Evolutionary conservation across 1,140 invertebrate species (phyloP), one percentile per base, ranked within the genome.

Genomic region (Spodoptera frugiperda): DNA sequence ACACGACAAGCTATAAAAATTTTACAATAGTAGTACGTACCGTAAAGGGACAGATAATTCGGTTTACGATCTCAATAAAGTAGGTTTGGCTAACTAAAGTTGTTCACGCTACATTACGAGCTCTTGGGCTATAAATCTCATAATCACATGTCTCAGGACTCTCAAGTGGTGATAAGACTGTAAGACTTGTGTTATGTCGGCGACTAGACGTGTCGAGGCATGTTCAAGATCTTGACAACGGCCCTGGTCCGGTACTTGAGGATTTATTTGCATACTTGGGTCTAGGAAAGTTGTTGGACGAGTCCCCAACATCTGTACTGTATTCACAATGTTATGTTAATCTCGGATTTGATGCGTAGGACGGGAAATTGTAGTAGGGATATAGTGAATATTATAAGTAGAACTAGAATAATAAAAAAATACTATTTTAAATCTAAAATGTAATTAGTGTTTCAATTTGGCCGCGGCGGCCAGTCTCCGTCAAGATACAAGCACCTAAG

Each of bases 91-190:
- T 59, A n/a, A 59, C 53, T 46, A 11, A 48, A 73, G 46, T 8
- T 61, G 44, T 73, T 73, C 55, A 61, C 44, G 54, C 39, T 17
- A 61, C 48, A 59, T 61, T 73, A 73, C 55, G 39, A 46, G 17
- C 39, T 25, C 44, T 61, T 15, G 39, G 44, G 44, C 39, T 49
- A 73, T 59, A 73, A 73, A 73, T 73, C 71, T 73, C 19, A 73
- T 73, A 61, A 59, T 61, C 55, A 61, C 71, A 73, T 61, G 55
- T 73, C 55, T 73, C n/a, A n/a, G n/a, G n/a, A n/a, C n/a, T n/a
- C n/a, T n/a, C 49, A 73, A 61, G 71, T 61, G 21, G 71, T 73
- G 71, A 73, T 55, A 73, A 61, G 46, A 67, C 30, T 15, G 61
- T 55, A 73, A 61, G 46, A 67, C 30, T 39, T 17, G 33, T 11